phyloP scores from a whole-genome alignment of 2,797 vertebrate genomes.

The Apogon hyalosoma region DNA sequence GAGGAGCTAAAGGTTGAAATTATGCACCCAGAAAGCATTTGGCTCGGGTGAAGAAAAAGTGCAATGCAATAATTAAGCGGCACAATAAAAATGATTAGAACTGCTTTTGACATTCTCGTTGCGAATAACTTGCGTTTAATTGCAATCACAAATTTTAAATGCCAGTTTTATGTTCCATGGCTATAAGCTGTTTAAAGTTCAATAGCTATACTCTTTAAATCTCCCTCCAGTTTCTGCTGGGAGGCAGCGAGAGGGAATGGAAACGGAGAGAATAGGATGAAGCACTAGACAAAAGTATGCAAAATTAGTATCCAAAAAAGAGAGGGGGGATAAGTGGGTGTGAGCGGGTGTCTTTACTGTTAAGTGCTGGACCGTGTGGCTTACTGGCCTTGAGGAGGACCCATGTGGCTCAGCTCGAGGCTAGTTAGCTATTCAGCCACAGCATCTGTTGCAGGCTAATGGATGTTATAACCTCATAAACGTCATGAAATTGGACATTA shows the following conservation, averaged over 20 bases:
- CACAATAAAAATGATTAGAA: slow-evolving; percentile 90
- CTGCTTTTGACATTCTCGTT: slow-evolving; percentile 89
- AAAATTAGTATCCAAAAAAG: slow-evolving; percentile 54
- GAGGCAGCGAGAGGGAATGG: slow-evolving; percentile 63
- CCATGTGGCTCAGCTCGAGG: slow-evolving; percentile 75
- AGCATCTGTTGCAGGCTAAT: slow-evolving; percentile 90
- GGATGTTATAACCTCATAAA: slow-evolving; percentile 91
- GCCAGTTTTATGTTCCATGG: slow-evolving; percentile 88
- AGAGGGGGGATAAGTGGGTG: slow-evolving; percentile 27
- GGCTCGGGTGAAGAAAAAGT: slow-evolving; percentile 77
- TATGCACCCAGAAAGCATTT: slow-evolving; percentile 84
- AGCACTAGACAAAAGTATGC: slow-evolving; percentile 53
- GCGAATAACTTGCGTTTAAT: slow-evolving; percentile 87
- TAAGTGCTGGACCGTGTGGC: slow-evolving; percentile 67
- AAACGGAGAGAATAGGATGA: slow-evolving; percentile 40
- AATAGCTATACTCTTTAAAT: slow-evolving; percentile 88
- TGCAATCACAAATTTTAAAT: slow-evolving; percentile 91
- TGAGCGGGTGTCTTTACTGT: slow-evolving; percentile 59
- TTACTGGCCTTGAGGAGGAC: slow-evolving; percentile 77
- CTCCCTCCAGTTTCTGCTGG: slow-evolving; percentile 80
- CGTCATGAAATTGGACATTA: slow-evolving; percentile 90
- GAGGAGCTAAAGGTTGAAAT: slow-evolving; percentile 83
- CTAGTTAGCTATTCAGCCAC: slow-evolving; percentile 85
- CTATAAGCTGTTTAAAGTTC: slow-evolving; percentile 89
- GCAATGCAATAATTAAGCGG: slow-evolving; percentile 85